phyloP scores from a whole-genome alignment of 2,797 vertebrate genomes.

The Lateolabrax maculatus region DNA sequence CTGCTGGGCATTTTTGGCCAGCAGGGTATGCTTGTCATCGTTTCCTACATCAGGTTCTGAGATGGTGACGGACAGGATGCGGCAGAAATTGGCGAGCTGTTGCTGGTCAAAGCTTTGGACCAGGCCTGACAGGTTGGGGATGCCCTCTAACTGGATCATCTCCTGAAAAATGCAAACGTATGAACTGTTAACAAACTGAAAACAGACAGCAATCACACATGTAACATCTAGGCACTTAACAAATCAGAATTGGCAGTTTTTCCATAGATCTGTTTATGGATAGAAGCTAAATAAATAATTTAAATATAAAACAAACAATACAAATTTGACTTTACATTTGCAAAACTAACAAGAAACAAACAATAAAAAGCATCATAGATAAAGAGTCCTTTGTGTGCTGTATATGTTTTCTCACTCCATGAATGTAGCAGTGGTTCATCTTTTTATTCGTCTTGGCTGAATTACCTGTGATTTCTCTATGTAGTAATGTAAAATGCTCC shows the following conservation, averaged over 20 bases:
- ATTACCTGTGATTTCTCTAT: not conserved
- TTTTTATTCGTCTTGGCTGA: too few relatives aligned
- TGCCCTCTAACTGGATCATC: conserved; percentile 97
- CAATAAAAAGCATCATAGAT: not conserved
- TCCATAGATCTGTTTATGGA: not conserved
- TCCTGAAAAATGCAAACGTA: conserved; percentile 83
- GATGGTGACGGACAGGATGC: conserved; percentile 98
- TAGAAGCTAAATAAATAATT: not conserved
- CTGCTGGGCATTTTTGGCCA: conserved; percentile 98
- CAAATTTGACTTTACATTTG: not conserved
- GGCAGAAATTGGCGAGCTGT: conserved; percentile 98
- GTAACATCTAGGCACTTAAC: not conserved
- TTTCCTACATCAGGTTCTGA: conserved; percentile 96
- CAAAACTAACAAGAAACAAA: not conserved
- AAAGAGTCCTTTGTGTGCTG: not conserved
- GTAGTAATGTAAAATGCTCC: not conserved
- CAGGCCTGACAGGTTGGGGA: conserved; percentile 93
- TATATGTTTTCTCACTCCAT: not conserved
- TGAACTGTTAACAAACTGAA: not conserved
- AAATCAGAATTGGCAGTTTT: not conserved
- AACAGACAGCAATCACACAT: not conserved
- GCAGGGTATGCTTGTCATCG: conserved; percentile 97
- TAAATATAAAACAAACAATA: not conserved
- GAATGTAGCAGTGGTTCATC: not conserved
- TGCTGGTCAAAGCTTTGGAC: conserved; percentile 99